Conservation (phyloP, 2,113 vertebrate genomes). For the Crotalus tigris region DNA sequence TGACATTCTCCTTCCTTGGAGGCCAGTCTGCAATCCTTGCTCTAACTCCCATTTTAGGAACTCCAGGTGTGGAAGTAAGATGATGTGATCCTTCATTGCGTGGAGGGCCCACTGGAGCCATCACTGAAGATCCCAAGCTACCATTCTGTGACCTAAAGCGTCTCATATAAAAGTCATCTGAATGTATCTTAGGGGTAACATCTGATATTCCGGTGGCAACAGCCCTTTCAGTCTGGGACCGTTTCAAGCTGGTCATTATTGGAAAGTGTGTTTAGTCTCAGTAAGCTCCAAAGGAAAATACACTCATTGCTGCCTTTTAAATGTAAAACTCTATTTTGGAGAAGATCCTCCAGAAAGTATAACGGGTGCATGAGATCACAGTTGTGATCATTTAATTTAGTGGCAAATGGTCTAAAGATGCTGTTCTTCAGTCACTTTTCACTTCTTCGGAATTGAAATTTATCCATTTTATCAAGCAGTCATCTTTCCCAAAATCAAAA, state of each 20-base stretch:
- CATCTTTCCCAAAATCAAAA: constrained; percentile 47
- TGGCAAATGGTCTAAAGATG: constrained; percentile 44
- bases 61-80: constrained; percentile 83
- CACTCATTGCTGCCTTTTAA: constrained; percentile 69
- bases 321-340: constrained; percentile 68
- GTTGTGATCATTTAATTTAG: constrained; percentile 63
- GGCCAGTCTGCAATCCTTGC: constrained; percentile 96
- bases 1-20: constrained; percentile 85
- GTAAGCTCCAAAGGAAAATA: constrained; percentile 68
- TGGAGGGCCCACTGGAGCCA: constrained; percentile 75
- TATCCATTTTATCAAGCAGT: constrained; percentile 57
- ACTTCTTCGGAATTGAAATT: constrained; percentile 45
- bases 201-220: constrained; percentile 78
- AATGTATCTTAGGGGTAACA: constrained; percentile 78
- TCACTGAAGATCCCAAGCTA: constrained; percentile 76
- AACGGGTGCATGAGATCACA: constrained; percentile 70
- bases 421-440: constrained; percentile 49
- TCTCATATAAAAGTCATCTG: constrained; percentile 91
- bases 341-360: constrained; percentile 69
- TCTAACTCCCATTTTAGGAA: constrained; percentile 96
- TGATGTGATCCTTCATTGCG: constrained; percentile 83
- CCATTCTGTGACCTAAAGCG: constrained; percentile 88
- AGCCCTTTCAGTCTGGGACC: constrained; percentile 85
- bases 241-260: constrained; percentile 92
- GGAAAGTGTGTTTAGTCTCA: constrained; percentile 56